phyloP scores from a whole-genome alignment of 35 echinoderm and acorn worm species.

The Heliocidaris tuberculata region DNA sequence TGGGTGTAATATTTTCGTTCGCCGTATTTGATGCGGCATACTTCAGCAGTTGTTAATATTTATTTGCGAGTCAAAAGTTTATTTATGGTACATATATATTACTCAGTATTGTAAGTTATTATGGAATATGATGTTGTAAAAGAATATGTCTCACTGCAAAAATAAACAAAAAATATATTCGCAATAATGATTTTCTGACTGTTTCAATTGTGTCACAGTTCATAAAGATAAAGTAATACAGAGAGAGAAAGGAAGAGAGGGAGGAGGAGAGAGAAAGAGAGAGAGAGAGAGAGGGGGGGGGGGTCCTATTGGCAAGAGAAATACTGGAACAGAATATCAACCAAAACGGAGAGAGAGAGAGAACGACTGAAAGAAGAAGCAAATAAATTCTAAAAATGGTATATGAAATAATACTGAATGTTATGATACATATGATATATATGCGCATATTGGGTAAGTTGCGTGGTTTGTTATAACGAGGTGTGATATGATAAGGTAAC shows the following conservation, averaged over 20 bases:
- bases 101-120: conserved; percentile 55
- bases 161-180: conserved; percentile 21
- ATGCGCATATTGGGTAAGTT: background rate
- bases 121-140: conserved; percentile 55
- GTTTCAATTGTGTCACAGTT: background rate
- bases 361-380: no score
- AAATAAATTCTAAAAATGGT: no score
- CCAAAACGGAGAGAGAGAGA: background rate
- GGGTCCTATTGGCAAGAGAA: background rate
- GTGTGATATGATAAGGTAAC: background rate
- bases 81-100: conserved; percentile 54
- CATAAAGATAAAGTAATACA: no score
- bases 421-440: background rate
- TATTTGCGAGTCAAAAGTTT: conserved; percentile 49
- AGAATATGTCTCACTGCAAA: conserved; percentile 47
- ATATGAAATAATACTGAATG: no score
- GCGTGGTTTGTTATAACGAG: background rate
- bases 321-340: no score
- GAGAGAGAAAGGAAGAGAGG: no score
- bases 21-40: conserved; percentile 39
- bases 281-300: background rate
- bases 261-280: background rate
- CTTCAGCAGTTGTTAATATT: conserved; percentile 49
- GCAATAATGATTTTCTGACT: background rate
- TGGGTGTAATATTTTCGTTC: conserved; percentile 54